A percentile compares a stretch with the other conserved stretches of the same genome.
These are phyloP conservation scores for Avahi laniger DNA, from an alignment of 2,797 vertebrate genomes.

Conservation along the genomic window DNA sequence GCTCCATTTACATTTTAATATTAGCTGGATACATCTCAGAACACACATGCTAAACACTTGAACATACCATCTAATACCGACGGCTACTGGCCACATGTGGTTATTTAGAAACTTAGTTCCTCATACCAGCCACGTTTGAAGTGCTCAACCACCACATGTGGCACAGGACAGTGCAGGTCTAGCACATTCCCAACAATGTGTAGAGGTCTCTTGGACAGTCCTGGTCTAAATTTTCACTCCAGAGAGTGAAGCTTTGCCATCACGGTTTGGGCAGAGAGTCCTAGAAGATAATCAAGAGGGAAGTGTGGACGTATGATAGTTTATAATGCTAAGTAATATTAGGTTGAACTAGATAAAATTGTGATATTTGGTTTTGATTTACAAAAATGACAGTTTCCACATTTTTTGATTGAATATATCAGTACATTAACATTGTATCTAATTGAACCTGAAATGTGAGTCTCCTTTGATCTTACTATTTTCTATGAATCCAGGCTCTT, in stretches of 20 bases:
- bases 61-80: background rate
- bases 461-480: background rate
- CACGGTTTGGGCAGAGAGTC: background rate
- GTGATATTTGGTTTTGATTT: background rate
- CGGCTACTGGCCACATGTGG: background rate
- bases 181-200: fast-evolving
- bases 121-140: background rate
- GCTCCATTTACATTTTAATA: background rate
- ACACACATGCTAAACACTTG: background rate
- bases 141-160: background rate
- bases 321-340: background rate
- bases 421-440: background rate
- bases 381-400: background rate
- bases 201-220: too few relatives aligned
- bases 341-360: background rate
- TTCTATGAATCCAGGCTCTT: background rate
- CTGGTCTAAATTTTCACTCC: background rate
- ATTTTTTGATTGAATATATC: background rate
- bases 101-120: background rate
- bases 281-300: background rate
- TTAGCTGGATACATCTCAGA: background rate
- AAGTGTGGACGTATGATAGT: background rate
- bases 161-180: background rate
- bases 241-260: background rate
- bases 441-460: background rate